Evolutionary conservation across 2,888 invertebrate species (phyloP), one percentile per base, ranked within the genome.

Genomic region (Clivina fossor): DNA sequence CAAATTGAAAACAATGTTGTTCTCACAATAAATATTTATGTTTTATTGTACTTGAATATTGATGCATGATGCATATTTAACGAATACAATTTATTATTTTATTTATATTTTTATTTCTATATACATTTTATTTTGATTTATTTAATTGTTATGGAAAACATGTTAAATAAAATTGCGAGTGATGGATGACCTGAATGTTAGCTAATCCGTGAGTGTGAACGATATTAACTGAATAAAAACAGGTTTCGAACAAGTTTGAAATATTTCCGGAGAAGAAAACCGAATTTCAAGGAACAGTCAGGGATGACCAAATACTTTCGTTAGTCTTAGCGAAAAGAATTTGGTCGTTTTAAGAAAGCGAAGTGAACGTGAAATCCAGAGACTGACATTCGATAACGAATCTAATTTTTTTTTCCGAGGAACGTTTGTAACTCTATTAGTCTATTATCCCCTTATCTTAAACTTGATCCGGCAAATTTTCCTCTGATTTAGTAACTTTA

Each of bases 381-480:
- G 18, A 38, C 18, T 38, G 38, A 38, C 18, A 16, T 38, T 38
- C 18, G 38, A 43, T 43, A 43, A 43, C 40, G 22, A 7, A 40
- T 40, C 11, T 40, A 26, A 26, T 43, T 24, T 43, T n/a, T n/a
- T n/a, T 24, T 22, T 4, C 41, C 38, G 38, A 3, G 38, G 38
- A 22, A 20, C 22, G 11, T 41, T 20, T 41, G 41, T 26, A 26
- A 43, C 38, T 9, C 16, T 13, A 38, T 38, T 38, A 38, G 38
- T 24, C 24, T 24, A 22, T 41, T 41, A 41, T 41, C 41, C 41
- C 5, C 20, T 41, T 41, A 41, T 19, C 40, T 28, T 40, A 15
- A 41, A 40, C 28, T 41, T 40, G 32, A 50, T 30, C 40, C 38
- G 38, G 38, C 38, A 13, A 38, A 38, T 38, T 38, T 18, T n/a